phyloP scores from a whole-genome alignment of 2,797 vertebrate genomes.

The Argentina silus region DNA sequence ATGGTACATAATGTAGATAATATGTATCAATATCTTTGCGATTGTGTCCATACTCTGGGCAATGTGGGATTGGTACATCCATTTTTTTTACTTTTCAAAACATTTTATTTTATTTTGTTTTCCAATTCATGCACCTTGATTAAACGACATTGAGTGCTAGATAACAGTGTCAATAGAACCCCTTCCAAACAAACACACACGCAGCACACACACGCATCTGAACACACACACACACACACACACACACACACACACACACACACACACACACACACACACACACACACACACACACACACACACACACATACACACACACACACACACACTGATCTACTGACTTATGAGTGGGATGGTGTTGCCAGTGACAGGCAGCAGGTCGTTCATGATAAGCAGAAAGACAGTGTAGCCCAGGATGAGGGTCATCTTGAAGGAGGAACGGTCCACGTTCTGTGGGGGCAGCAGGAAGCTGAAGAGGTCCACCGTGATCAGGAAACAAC shows the following conservation, averaged over 20 bases:
- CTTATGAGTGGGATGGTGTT: constrained; percentile 75
- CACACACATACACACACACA: not conserved
- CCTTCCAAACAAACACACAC: too few relatives aligned
- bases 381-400: constrained; percentile 81
- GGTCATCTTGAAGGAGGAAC: constrained; percentile 81
- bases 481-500: constrained; percentile 79
- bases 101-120: too few relatives aligned
- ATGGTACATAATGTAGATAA: too few relatives aligned
- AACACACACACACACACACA: not conserved
- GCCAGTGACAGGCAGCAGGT: constrained; percentile 74
- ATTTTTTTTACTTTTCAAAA: too few relatives aligned
- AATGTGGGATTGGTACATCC: too few relatives aligned
- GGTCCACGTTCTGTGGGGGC: constrained; percentile 67
- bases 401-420: constrained; percentile 80
- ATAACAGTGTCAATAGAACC: too few relatives aligned
- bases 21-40: too few relatives aligned
- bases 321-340: constrained; percentile 37
- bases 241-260: not conserved
- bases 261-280: not conserved
- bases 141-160: too few relatives aligned
- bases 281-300: too few relatives aligned
- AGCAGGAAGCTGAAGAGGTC: constrained; percentile 84
- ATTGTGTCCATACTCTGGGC: too few relatives aligned
- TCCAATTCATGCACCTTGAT: too few relatives aligned
- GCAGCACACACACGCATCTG: too few relatives aligned